These are phyloP conservation scores for Nilaparvata lugens DNA, from an alignment of 1,140 invertebrate species.

Conservation along the genomic window DNA sequence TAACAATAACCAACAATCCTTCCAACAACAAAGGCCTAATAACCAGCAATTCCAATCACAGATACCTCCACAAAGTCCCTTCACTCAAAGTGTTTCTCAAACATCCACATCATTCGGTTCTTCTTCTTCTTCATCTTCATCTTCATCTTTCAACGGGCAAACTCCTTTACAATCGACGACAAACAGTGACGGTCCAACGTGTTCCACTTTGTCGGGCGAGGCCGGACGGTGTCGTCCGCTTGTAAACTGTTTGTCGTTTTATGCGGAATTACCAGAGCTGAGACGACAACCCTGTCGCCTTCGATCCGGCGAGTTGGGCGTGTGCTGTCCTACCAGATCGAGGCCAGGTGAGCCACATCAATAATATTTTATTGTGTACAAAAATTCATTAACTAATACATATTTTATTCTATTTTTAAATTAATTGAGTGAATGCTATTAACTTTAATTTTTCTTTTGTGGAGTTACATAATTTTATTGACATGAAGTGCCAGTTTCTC, in stretches of 20 bases:
- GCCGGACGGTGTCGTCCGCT: slow-evolving; percentile 35
- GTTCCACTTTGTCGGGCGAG: slow-evolving; percentile 24
- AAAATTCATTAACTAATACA: no score
- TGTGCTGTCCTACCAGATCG: slow-evolving; percentile 34
- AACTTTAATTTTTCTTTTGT: no score
- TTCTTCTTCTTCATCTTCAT: background rate
- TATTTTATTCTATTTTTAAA: no score
- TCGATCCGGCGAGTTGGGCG: slow-evolving; percentile 32
- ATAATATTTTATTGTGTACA: no score
- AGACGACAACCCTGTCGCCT: slow-evolving; percentile 36
- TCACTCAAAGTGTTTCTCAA: background rate
- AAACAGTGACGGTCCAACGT: slow-evolving; percentile 10
- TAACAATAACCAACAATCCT: background rate
- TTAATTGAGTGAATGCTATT: no score
- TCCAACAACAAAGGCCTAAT: background rate
- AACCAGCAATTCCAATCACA: background rate
- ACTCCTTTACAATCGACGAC: background rate
- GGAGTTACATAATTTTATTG: no score
- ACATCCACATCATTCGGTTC: background rate
- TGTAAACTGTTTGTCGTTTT: slow-evolving; percentile 38
- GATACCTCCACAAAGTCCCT: background rate
- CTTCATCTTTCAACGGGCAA: no score
- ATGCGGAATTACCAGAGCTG: slow-evolving; percentile 37
- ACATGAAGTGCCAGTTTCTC: no score
- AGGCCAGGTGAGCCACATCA: slow-evolving; percentile 15